phyloP scores from a whole-genome alignment of 2,797 vertebrate genomes.

The Sternarchorhynchus goeldii region DNA sequence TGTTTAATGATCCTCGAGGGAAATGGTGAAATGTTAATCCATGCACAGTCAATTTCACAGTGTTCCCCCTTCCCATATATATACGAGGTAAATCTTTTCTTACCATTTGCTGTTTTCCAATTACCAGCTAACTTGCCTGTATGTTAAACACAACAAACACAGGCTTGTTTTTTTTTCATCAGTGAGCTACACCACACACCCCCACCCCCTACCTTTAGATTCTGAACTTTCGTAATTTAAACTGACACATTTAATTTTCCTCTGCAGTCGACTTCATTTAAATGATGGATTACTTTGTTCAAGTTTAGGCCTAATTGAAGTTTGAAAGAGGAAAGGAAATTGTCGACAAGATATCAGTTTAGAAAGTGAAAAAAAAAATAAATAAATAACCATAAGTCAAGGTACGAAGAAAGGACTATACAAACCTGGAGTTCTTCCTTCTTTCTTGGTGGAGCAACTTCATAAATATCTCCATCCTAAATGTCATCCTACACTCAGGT shows the following conservation, averaged over 20 bases:
- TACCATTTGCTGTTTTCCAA: slow-evolving; percentile 22
- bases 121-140: slow-evolving; percentile 20
- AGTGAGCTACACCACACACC: slow-evolving; percentile 8
- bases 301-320: slow-evolving; percentile 74
- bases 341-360: slow-evolving; percentile 72
- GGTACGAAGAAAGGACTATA: slow-evolving; percentile 51
- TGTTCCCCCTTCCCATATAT: background rate
- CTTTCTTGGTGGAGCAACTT: no score
- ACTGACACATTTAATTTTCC: slow-evolving; percentile 80
- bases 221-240: slow-evolving; percentile 72
- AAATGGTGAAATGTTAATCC: background rate
- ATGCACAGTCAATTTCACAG: background rate
- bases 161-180: slow-evolving; percentile 43
- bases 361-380: background rate
- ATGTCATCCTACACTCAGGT: no score
- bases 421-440: slow-evolving; percentile 14
- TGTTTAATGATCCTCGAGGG: no score
- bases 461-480: no score
- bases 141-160: slow-evolving; percentile 32
- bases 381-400: slow-evolving; percentile 12
- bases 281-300: slow-evolving; percentile 78
- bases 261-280: slow-evolving; percentile 72
- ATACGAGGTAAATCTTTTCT: background rate
- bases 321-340: slow-evolving; percentile 75
- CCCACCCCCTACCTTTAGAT: slow-evolving; percentile 43